Conservation (phyloP, 2,797 vertebrate genomes). For the Simalia tracyae region DNA sequence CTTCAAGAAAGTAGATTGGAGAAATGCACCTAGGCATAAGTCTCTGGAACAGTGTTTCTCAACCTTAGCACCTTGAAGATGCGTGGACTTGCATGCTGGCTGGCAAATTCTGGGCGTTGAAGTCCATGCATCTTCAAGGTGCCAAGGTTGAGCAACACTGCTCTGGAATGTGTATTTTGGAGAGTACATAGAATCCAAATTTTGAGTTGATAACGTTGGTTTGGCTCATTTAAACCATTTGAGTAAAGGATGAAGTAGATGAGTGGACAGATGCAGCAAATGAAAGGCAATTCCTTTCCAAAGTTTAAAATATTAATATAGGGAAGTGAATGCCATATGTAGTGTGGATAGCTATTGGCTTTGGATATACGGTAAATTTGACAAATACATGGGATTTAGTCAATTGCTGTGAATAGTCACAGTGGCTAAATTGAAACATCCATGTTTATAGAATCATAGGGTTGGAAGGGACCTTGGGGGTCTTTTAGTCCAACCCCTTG, state of each 20-base stretch:
- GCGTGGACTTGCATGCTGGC: no score
- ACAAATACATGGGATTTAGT: background rate
- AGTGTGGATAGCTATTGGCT: background rate
- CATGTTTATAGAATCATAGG: background rate
- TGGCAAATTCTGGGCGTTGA: no score
- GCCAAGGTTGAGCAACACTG: background rate
- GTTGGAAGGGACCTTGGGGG: no score
- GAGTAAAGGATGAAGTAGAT: background rate
- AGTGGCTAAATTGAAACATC: background rate
- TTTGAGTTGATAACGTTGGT: background rate
- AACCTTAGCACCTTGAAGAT: no score
- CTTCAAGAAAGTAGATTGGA: background rate
- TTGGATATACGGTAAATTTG: background rate
- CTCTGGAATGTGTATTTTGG: background rate
- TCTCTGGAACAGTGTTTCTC: no score
- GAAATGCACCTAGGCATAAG: background rate
- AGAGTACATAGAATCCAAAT: background rate
- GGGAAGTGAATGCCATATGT: background rate
- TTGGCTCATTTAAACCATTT: background rate
- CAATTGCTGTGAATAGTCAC: background rate
- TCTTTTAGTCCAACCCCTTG: no score
- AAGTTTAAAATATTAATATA: background rate
- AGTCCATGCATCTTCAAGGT: no score
- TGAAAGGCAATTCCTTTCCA: background rate
- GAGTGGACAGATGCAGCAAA: background rate